phyloP scores from a whole-genome alignment of 2,113 vertebrate species.

The Anhinga rufa region DNA sequence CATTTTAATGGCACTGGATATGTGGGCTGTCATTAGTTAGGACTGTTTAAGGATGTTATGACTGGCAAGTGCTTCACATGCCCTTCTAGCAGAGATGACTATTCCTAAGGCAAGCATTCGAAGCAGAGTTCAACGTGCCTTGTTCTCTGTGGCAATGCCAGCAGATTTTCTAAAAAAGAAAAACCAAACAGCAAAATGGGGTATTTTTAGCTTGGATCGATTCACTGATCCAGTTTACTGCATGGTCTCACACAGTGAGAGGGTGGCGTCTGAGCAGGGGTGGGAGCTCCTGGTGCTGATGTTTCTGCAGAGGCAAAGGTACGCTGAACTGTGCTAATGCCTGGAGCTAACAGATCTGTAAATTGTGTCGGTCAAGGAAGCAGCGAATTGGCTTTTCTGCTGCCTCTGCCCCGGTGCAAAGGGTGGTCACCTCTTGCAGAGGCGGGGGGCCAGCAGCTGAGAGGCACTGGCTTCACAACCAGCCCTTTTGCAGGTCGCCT shows the following conservation, averaged over 20 bases:
- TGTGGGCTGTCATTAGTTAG: background rate
- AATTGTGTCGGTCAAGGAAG: background rate
- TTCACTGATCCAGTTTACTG: background rate
- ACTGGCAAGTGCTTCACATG: background rate
- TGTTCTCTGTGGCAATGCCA: background rate
- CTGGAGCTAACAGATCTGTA: background rate
- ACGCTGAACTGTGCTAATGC: background rate
- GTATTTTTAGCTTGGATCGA: conserved; percentile 21
- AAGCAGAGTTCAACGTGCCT: background rate
- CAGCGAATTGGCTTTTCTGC: background rate
- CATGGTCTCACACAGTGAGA: background rate
- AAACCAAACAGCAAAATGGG: background rate
- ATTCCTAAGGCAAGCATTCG: background rate
- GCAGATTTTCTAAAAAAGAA: background rate
- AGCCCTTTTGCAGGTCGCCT: background rate
- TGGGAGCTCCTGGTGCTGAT: background rate
- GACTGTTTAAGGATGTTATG: background rate
- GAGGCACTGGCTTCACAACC: background rate
- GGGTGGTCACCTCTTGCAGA: background rate
- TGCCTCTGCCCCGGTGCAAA: background rate
- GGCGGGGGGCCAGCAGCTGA: background rate
- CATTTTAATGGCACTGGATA: background rate
- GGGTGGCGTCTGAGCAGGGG: background rate
- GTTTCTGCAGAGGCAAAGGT: background rate
- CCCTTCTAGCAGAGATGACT: background rate